Conservation (phyloP, 1,140 invertebrate genomes). For the Penaeus vannamei region DNA sequence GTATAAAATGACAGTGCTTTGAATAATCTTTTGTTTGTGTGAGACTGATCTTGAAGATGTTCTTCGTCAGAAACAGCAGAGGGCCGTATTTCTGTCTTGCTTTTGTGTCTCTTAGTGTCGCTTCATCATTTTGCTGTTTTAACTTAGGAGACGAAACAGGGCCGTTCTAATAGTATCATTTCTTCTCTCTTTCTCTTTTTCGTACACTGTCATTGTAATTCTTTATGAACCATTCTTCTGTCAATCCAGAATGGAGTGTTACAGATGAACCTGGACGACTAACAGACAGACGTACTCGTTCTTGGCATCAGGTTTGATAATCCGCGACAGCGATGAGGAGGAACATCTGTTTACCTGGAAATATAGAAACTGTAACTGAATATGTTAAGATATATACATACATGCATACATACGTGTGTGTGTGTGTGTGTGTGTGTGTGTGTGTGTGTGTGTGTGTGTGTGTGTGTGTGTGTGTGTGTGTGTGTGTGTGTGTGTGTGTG, state of each 20-base stretch:
- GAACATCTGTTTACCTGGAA: background rate
- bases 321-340: background rate
- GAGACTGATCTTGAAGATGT: too few relatives aligned
- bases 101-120: too few relatives aligned
- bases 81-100: too few relatives aligned
- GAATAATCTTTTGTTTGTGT: too few relatives aligned
- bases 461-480: constrained; percentile 6
- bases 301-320: background rate
- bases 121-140: too few relatives aligned
- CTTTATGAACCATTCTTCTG: background rate
- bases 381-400: background rate
- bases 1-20: too few relatives aligned
- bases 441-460: constrained; percentile 6
- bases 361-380: background rate
- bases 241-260: background rate
- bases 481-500: constrained; percentile 5
- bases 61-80: too few relatives aligned
- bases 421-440: constrained; percentile 5
- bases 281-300: background rate
- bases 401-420: background rate
- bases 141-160: too few relatives aligned
- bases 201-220: background rate
- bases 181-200: too few relatives aligned
- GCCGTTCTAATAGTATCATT: too few relatives aligned
- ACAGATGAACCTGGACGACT: background rate